These are phyloP conservation scores for Siniperca obscura DNA, from an alignment of 2,797 vertebrate genomes.

Conservation along the genomic window DNA sequence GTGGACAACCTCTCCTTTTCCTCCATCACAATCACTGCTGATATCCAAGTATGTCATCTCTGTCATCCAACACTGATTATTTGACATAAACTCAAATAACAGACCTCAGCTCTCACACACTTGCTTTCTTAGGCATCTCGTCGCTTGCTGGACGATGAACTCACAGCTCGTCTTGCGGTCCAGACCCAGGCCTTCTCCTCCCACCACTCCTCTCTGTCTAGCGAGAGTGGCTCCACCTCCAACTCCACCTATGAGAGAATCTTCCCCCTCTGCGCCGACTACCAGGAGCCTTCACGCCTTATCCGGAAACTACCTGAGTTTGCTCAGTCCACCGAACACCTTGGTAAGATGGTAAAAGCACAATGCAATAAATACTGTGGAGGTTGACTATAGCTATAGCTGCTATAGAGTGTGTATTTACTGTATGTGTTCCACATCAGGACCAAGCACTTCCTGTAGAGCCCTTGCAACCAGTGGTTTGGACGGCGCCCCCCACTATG, in stretches of 20 bases:
- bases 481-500: conserved; percentile 93
- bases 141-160: conserved; percentile 94
- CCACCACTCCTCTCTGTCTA: conserved; percentile 90
- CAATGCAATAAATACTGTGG: not conserved
- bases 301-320: conserved; percentile 94
- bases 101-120: not conserved
- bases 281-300: conserved; percentile 94
- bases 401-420: not conserved
- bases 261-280: conserved; percentile 94
- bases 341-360: conserved; percentile 79
- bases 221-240: conserved; percentile 89
- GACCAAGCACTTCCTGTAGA: conserved; percentile 73
- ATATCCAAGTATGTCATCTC: not conserved
- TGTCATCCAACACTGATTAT: not conserved
- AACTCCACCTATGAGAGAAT: conserved; percentile 96
- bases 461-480: conserved; percentile 70
- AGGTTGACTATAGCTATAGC: not conserved
- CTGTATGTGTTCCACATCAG: conserved; percentile 64
- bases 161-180: conserved; percentile 92
- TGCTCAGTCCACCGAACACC: conserved; percentile 86
- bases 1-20: not conserved
- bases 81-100: not conserved
- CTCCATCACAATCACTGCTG: not conserved
- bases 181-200: conserved; percentile 93
- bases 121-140: conserved; percentile 89